Conservation (phyloP, 2,888 invertebrate species). For the Cyrtodaria siliqua region DNA sequence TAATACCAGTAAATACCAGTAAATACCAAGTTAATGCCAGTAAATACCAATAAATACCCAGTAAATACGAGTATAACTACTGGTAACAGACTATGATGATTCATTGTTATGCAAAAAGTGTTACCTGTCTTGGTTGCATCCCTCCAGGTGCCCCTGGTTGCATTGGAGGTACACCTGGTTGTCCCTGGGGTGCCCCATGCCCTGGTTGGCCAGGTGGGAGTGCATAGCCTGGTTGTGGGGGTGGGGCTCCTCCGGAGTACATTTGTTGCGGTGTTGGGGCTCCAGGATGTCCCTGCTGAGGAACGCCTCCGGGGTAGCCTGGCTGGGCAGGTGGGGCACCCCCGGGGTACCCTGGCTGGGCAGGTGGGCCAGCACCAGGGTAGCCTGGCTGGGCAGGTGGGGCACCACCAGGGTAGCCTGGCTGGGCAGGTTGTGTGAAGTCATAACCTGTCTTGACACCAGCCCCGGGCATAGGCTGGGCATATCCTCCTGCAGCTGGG, state of each 20-base stretch:
- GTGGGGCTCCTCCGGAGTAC: constrained; percentile 43
- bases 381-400: constrained; percentile 51
- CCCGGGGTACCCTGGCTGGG: constrained; percentile 29
- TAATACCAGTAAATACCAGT: too few species aligned
- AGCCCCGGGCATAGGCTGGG: constrained; percentile 10
- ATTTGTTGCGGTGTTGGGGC: constrained; percentile 38
- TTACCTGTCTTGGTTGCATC: background rate
- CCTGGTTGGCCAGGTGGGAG: constrained; percentile 32
- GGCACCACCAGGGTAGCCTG: constrained; percentile 31
- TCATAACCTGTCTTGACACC: too few species aligned
- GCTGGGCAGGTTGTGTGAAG: constrained; percentile 14
- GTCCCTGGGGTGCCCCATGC: constrained; percentile 21
- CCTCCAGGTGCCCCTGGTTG: constrained; percentile 11
- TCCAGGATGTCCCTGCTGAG: too few species aligned
- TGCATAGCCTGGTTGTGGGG: constrained; percentile 30
- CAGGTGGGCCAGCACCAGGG: constrained; percentile 43
- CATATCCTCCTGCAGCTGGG: constrained; percentile 20
- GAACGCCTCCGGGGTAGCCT: constrained; percentile 22
- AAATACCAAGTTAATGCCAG: too few species aligned
- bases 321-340: constrained; percentile 40
- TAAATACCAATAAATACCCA: too few species aligned
- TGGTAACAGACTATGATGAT: too few species aligned
- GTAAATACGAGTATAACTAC: too few species aligned
- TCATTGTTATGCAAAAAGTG: too few species aligned
- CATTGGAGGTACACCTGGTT: constrained; percentile 34